Conservation (phyloP, 1,140 invertebrate species). For the Nasonia longicornis region DNA sequence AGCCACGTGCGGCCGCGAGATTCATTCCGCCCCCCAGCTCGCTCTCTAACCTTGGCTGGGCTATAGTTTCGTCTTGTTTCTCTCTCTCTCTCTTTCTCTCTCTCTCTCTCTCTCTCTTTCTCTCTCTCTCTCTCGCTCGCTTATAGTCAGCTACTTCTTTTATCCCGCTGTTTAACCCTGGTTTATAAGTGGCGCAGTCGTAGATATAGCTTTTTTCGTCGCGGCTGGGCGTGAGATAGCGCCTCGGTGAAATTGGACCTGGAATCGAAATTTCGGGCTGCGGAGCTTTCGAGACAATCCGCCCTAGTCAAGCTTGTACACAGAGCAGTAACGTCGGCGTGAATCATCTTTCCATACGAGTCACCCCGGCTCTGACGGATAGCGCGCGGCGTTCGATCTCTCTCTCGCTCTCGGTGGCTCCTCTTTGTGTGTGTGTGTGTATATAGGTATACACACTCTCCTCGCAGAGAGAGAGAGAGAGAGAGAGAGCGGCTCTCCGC, state of each 20-base stretch:
- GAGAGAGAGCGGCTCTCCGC: neutral
- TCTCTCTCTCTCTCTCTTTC: neutral
- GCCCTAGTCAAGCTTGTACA: neutral
- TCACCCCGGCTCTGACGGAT: neutral
- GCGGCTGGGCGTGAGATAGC: neutral
- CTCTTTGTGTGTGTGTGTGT: neutral
- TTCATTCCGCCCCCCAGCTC: constrained; percentile 31
- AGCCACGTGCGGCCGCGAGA: constrained; percentile 41
- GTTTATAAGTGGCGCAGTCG: neutral
- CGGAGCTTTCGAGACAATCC: neutral
- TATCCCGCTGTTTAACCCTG: constrained; percentile 24
- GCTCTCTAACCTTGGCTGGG: neutral
- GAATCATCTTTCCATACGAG: neutral
- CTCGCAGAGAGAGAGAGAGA: neutral
- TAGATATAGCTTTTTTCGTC: neutral
- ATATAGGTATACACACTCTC: constrained; percentile 7
- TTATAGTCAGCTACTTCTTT: neutral
- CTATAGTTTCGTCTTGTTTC: neutral
- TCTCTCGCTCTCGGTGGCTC: neutral
- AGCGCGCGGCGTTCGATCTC: constrained; percentile 1
- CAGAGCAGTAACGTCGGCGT: neutral
- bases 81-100: neutral
- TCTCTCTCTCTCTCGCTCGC: neutral
- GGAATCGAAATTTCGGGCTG: constrained; percentile 13
- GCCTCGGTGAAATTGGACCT: constrained; percentile 3